Percentiles rank a stretch among this genome's conserved stretches.
phyloP scores from a whole-genome alignment of 2,888 invertebrate species.

The Epinotia ramella region DNA sequence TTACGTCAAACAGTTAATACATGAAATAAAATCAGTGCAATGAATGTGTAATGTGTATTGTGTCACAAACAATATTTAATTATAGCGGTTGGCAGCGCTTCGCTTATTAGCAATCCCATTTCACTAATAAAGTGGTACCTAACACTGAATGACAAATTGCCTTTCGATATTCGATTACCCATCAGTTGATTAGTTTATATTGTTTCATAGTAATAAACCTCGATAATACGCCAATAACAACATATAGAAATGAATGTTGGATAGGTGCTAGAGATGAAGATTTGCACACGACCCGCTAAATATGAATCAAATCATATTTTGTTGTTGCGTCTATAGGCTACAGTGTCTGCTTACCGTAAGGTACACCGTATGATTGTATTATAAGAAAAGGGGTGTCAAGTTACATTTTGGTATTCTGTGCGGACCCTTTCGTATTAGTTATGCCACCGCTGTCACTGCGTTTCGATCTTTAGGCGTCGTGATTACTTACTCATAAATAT shows the following conservation, averaged over 20 bases:
- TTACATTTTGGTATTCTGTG: no score
- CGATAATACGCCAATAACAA: background rate
- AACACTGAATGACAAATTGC: background rate
- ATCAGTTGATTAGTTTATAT: background rate
- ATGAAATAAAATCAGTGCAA: background rate
- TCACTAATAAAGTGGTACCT: background rate
- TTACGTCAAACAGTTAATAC: background rate
- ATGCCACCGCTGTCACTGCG: no score
- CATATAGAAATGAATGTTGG: background rate
- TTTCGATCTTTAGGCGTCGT: no score
- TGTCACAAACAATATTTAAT: background rate
- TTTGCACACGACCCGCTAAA: background rate
- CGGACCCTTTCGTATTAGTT: no score
- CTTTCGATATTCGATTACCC: background rate
- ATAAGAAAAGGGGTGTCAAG: no score
- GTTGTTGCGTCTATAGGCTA: background rate
- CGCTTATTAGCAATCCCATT: background rate
- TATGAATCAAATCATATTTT: background rate
- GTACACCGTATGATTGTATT: no score
- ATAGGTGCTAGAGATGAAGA: background rate
- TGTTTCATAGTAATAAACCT: background rate
- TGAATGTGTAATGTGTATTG: background rate
- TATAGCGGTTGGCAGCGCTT: background rate
- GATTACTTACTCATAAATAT: no score
- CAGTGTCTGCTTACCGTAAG: no score